A percentile compares a stretch with the other conserved stretches of the same genome.
Evolutionary conservation across 2,113 vertebrate species (phyloP).

Genomic region (Hassar affinis): DNA sequence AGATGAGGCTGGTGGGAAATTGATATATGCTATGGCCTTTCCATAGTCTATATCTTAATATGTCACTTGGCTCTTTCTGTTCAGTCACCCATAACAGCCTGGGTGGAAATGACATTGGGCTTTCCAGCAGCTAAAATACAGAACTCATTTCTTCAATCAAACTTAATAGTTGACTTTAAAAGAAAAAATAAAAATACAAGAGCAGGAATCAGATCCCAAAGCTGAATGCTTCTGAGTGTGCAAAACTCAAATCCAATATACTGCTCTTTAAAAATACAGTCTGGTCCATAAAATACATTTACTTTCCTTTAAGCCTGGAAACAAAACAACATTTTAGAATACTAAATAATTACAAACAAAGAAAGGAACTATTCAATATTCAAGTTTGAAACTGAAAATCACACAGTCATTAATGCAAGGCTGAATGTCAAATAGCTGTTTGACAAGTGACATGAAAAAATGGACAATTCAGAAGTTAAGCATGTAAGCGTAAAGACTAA

Average conservation of each 20-base stretch:
- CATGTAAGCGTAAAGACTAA: too few species aligned
- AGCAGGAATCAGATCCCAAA: neutral
- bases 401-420: too few species aligned
- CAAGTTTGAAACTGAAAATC: neutral
- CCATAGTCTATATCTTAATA: conserved; percentile 32
- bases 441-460: too few species aligned
- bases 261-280: neutral
- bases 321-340: neutral
- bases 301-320: neutral
- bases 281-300: neutral
- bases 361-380: neutral
- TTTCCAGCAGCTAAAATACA: conserved; percentile 1
- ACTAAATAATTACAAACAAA: neutral
- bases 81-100: neutral
- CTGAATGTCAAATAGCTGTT: too few species aligned
- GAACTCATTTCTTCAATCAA: neutral
- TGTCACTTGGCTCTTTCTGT: conserved; percentile 12
- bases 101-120: neutral
- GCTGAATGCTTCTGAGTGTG: neutral
- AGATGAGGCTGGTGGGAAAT: conserved; percentile 27
- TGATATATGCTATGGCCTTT: conserved; percentile 33
- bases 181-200: neutral
- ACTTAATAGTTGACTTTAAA: neutral
- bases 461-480: too few species aligned
- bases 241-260: neutral